Evolutionary conservation across 2,113 vertebrate genomes (phyloP).

Genomic region (Lontra canadensis): DNA sequence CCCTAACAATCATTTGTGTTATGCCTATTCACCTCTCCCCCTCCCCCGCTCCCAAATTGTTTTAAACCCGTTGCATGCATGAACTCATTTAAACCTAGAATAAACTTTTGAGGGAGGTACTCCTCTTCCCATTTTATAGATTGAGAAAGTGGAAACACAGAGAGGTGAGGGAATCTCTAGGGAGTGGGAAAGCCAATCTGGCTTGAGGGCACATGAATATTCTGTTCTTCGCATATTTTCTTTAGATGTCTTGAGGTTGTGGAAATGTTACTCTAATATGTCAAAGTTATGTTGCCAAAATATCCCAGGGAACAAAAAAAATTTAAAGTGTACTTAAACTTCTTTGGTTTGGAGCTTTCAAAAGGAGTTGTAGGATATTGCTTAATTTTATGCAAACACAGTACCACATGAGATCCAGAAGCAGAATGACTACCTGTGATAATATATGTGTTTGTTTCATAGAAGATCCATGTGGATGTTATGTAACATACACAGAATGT

Average conservation of each 20-base stretch:
- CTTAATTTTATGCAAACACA: neutral
- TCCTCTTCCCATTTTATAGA: neutral
- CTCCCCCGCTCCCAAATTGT: neutral
- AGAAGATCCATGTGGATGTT: neutral
- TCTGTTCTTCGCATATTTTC: neutral
- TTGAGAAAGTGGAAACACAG: neutral
- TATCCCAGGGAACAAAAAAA: neutral
- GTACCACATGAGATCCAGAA: neutral
- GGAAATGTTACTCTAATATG: neutral
- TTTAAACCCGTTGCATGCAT: neutral
- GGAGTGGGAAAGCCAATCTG: neutral
- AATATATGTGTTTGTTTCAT: neutral
- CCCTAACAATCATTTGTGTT: neutral
- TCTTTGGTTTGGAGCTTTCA: neutral
- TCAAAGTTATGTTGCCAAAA: neutral
- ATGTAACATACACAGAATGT: neutral
- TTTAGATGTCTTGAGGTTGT: neutral
- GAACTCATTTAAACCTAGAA: neutral
- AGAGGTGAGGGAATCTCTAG: neutral
- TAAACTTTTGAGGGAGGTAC: no score
- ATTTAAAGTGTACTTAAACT: neutral
- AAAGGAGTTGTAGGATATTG: neutral
- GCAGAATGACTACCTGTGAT: neutral
- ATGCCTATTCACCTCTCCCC: neutral
- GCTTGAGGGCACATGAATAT: neutral